phyloP scores from a whole-genome alignment of 2,113 vertebrate genomes.

The Notiomystis cincta region DNA sequence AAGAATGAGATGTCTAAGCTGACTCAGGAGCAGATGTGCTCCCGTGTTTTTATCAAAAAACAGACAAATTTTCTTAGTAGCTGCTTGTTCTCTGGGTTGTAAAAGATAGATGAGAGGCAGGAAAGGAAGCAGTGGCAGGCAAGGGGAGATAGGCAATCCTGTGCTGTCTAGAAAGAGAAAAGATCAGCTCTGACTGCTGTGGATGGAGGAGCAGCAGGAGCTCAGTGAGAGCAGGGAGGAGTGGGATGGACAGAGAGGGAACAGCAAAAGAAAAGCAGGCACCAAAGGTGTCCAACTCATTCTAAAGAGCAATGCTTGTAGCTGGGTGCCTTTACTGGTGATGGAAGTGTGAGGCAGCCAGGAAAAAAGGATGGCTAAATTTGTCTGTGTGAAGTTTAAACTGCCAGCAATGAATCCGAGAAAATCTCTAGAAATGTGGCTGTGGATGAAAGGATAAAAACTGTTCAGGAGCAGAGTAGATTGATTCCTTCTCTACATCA shows the following conservation, averaged over 20 bases:
- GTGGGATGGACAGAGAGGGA: not conserved
- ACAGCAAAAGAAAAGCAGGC: not conserved
- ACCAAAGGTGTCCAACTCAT: not conserved
- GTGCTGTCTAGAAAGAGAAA: not conserved
- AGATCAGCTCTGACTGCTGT: not conserved
- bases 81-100: not conserved
- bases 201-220: not conserved
- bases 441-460: not conserved
- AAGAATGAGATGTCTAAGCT: not conserved
- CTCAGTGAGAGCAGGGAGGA: not conserved
- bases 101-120: not conserved
- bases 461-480: not conserved
- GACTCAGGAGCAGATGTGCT: not conserved
- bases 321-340: not conserved
- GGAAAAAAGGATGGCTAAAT: not conserved
- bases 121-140: not conserved
- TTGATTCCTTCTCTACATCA: not conserved
- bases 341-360: not conserved
- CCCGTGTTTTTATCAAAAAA: not conserved
- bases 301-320: not conserved
- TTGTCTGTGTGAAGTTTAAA: not conserved
- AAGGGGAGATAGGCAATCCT: not conserved
- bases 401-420: not conserved
- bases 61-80: not conserved
- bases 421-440: not conserved